A percentile compares a stretch with the other conserved stretches of the same genome.
Conservation (phyloP, 2,113 vertebrate genomes). For the Sapajus apella region DNA sequence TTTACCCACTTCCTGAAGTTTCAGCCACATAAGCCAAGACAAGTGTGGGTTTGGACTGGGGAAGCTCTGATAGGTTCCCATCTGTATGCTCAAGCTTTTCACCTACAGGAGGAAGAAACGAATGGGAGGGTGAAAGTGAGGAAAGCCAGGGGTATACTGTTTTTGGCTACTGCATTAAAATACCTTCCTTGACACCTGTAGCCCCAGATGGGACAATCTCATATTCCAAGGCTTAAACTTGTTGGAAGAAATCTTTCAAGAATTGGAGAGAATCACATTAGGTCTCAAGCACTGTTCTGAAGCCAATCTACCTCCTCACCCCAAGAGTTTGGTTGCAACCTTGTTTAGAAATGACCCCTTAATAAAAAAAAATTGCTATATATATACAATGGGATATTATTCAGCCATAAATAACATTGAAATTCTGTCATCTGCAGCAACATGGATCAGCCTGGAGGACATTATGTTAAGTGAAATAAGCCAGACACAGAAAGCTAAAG, state of each 20-base stretch:
- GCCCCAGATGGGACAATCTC: background rate
- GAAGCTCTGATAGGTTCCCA: background rate
- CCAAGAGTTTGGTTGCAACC: background rate
- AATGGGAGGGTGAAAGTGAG: background rate
- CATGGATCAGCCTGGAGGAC: background rate
- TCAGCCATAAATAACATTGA: background rate
- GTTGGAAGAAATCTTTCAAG: background rate
- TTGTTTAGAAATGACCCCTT: background rate
- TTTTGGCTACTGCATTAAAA: background rate
- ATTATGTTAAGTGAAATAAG: background rate
- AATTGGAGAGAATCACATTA: background rate
- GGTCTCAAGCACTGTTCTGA: background rate
- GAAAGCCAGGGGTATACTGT: background rate
- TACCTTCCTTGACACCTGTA: background rate
- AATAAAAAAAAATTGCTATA: background rate
- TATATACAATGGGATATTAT: background rate
- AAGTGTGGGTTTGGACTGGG: background rate
- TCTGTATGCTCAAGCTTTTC: conserved; percentile 8
- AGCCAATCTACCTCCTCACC: background rate
- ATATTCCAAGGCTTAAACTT: background rate
- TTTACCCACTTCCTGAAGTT: background rate
- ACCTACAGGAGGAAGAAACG: background rate
- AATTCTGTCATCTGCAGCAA: background rate
- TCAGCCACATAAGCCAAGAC: background rate
- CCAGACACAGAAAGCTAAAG: background rate